Base-by-base conservation (phyloP, 2,888 invertebrate genomes). In the Selenia dentaria region DNA sequence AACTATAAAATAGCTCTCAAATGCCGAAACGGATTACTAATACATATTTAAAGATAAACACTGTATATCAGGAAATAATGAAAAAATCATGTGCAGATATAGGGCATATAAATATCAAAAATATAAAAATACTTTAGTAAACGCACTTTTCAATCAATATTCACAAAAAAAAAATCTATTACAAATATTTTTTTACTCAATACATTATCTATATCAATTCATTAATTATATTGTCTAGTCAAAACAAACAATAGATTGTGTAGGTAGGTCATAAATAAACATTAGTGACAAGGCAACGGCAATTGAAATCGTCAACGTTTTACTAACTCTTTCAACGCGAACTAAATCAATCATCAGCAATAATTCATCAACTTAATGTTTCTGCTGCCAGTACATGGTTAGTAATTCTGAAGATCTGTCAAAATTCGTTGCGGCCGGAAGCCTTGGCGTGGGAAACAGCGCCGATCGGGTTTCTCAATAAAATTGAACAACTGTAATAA, bases 341-440 rank as follows among this genome's bases (percentile, higher is more conserved):
- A 50, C 35, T 59, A 48, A 55, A 62, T 64, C 55, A 62, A 64
- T 69, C 56, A 62, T 46, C 39, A 35, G 3, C 8, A 55, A 54
- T 53, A 20, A 69, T 66, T 64, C 37, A 64, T 66, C 57, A 62
- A 44, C 16, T 26, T 44, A 39, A 49, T 67, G 62, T 62, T 65
- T 73, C 45, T 85, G 69, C 81, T 69, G 59, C 62, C 87, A 50
- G 67, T 88, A 88, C 85, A 70, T 70, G 67, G 78, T 76, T 74
- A 73, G 76, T 73, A 66, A 80, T 83, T 81, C 83, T 71, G 67
- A 74, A 78, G 83, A 76, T 87, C 89, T 83, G 89, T 88, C 89
- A 87, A 89, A 90, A 90, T 89, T 90, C 88, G 88, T 86, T 67
- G 64, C 88, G 89, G 81, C 84, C 86, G 87, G 88, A 87, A 85